phyloP scores from a whole-genome alignment of 2,888 invertebrate species.

The Euphydryas editha region DNA sequence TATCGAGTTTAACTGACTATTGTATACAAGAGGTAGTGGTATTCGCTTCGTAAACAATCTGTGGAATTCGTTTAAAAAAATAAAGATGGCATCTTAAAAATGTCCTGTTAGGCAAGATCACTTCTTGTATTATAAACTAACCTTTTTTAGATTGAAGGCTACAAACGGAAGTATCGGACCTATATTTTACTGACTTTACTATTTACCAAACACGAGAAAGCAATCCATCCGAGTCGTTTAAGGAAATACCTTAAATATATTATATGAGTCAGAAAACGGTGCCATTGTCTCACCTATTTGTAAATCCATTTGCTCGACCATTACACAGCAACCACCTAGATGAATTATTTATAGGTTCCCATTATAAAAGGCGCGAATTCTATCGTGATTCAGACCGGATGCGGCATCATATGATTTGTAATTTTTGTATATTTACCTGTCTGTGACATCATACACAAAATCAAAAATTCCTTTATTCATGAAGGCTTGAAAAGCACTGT shows the following conservation, averaged over 20 bases:
- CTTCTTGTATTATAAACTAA: no score
- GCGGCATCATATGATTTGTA: constrained; percentile 12
- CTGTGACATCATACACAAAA: no score
- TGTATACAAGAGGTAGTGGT: no score
- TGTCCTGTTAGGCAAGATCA: no score
- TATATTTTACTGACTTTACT: background rate
- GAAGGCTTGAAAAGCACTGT: no score
- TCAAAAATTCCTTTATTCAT: no score
- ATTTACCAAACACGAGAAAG: background rate
- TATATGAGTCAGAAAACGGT: constrained; percentile 17
- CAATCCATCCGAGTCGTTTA: constrained; percentile 16
- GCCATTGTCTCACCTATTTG: constrained; percentile 23
- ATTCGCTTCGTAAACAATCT: no score
- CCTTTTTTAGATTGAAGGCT: no score
- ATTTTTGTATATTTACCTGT: background rate
- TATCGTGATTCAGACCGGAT: constrained; percentile 24
- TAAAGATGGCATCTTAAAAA: no score
- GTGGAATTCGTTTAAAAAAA: no score
- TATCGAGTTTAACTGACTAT: no score
- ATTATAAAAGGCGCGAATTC: constrained; percentile 10
- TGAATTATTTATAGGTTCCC: constrained; percentile 33
- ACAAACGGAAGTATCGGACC: no score
- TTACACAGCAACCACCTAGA: constrained; percentile 19
- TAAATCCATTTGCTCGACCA: constrained; percentile 18
- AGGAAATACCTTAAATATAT: constrained; percentile 26